Evolutionary conservation across 2,113 vertebrate genomes (phyloP).

Genomic region (Lophochroa leadbeateri): DNA sequence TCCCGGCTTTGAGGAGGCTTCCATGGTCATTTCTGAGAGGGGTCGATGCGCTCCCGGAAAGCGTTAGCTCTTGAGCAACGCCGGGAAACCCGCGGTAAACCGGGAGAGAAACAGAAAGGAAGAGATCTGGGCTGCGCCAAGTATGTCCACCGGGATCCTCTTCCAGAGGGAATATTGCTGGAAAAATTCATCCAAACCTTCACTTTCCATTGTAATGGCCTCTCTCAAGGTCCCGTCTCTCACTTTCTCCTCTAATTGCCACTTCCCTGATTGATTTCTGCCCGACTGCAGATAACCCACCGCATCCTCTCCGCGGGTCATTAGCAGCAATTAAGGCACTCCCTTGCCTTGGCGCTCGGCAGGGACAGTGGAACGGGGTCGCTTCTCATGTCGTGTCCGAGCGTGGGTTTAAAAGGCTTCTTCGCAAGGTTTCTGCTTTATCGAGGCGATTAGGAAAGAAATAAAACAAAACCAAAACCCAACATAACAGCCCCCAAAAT

Average conservation of each 20-base stretch:
- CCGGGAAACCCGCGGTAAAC: not conserved
- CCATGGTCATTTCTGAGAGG: not conserved
- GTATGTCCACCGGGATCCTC: not conserved
- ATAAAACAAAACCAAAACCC: not conserved
- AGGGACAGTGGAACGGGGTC: not conserved
- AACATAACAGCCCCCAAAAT: not conserved
- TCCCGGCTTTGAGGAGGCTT: not conserved
- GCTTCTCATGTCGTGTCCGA: not conserved
- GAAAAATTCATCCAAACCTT: not conserved
- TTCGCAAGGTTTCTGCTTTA: not conserved
- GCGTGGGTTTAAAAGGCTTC: not conserved
- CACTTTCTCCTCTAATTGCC: not conserved
- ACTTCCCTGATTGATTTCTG: slow-evolving; percentile 21
- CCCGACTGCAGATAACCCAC: not conserved
- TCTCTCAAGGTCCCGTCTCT: not conserved
- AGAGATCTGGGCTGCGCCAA: not conserved
- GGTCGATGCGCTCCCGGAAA: not conserved
- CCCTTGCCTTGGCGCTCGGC: not conserved
- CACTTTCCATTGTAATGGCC: not conserved
- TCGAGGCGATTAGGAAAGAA: too few species aligned
- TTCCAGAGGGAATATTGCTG: not conserved
- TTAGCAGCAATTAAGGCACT: slow-evolving; percentile 29
- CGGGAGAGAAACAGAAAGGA: not conserved
- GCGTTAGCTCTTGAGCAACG: not conserved
- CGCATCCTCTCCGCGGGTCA: not conserved